Percentiles rank a stretch among this genome's conserved stretches.
Evolutionary conservation across 2,888 invertebrate species (phyloP).

Genomic region (Scaptomyza reducta): DNA sequence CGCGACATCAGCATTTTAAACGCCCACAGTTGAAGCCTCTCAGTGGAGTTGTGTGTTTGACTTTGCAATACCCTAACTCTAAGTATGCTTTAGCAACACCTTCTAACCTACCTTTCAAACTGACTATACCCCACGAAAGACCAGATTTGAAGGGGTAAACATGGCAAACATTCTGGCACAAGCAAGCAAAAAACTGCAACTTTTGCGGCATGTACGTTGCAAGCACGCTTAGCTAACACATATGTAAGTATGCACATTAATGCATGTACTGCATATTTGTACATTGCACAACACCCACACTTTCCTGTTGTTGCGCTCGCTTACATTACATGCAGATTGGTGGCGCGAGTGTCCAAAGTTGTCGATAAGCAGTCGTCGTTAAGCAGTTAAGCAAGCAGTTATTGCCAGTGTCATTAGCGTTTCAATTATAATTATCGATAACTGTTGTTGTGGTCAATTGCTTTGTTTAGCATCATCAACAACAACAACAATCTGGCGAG

Average conservation of each 20-base stretch:
- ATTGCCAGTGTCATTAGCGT: conserved; percentile 10
- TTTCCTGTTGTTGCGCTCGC: conserved; percentile 35
- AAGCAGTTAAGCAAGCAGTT: conserved; percentile 24
- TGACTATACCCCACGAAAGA: not conserved
- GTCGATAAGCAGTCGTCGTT: conserved; percentile 26
- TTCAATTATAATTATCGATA: conserved; percentile 32
- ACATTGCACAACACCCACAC: conserved; percentile 39
- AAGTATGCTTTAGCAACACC: not conserved
- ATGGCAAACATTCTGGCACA: conserved; percentile 13
- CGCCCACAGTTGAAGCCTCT: conserved; percentile 12
- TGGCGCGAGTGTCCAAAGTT: conserved; percentile 29
- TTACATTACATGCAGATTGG: conserved; percentile 33
- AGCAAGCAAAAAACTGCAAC: conserved; percentile 11
- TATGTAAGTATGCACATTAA: not conserved
- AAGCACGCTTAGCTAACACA: conserved; percentile 26
- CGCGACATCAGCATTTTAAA: conserved; percentile 19
- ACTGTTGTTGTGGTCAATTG: conserved; percentile 8
- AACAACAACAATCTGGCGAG: not conserved
- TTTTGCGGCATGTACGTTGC: conserved; percentile 30
- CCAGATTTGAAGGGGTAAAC: not conserved
- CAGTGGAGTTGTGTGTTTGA: conserved; percentile 34
- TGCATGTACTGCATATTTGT: not conserved
- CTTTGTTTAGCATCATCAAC: conserved; percentile 5
- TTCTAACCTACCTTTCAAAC: not conserved
- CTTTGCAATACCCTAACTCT: conserved; percentile 7